Conservation (phyloP, 2,113 vertebrate species). For the Chlamydotis undulata region DNA sequence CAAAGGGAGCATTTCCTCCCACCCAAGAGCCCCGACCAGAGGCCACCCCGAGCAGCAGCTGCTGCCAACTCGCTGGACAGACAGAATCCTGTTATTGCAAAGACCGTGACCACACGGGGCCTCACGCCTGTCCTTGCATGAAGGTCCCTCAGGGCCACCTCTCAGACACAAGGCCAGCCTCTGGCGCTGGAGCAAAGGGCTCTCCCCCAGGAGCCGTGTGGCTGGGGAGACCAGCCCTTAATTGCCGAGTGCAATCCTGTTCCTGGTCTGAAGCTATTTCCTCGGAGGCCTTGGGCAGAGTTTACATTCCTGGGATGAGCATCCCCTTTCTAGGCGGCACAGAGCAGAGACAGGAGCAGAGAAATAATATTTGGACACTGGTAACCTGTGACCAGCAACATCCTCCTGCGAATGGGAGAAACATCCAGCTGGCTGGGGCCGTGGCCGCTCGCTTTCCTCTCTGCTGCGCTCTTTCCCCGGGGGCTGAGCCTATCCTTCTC, state of each 20-base stretch:
- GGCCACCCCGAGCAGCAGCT: background rate
- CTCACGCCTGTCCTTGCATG: conserved; percentile 57
- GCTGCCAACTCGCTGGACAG: conserved; percentile 19
- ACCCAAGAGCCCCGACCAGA: background rate
- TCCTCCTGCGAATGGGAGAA: conserved; percentile 46
- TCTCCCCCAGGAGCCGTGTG: conserved; percentile 20
- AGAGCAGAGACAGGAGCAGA: conserved; percentile 50
- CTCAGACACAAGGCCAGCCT: conserved; percentile 55
- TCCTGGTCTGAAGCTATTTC: conserved; percentile 51
- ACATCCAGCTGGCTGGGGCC: background rate
- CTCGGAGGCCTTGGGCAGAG: conserved; percentile 58
- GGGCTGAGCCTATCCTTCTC: background rate
- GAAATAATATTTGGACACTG: conserved; percentile 57
- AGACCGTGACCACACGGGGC: conserved; percentile 25
- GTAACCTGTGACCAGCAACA: conserved; percentile 69
- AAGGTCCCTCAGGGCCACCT: conserved; percentile 61
- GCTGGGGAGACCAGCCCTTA: conserved; percentile 47
- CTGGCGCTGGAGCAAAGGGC: conserved; percentile 59
- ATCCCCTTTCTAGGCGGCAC: conserved; percentile 61
- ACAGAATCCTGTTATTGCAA: conserved; percentile 60
- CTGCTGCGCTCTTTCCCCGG: background rate
- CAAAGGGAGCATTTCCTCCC: background rate
- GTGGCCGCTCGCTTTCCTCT: background rate
- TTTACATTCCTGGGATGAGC: conserved; percentile 71
- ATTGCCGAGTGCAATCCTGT: conserved; percentile 22